Base-by-base conservation (phyloP, 2,113 vertebrate genomes). In the Pogonocichla stellata region DNA sequence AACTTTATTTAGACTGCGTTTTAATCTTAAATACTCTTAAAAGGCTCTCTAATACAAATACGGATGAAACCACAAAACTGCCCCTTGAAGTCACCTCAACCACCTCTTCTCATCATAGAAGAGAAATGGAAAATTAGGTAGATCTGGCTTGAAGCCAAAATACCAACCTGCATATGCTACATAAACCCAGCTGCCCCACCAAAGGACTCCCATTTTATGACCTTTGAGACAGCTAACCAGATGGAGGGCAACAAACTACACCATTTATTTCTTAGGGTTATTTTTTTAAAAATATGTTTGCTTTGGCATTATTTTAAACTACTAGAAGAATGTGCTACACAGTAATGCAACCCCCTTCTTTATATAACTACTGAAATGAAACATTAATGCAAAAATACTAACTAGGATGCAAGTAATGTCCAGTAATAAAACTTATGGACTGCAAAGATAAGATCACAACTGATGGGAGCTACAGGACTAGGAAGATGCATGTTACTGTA, bases 161-260 rank as follows among this genome's bases (percentile, higher is more conserved):
- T 70, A 98, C 96, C 96, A 96, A 95, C 94, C 88, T 95, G 92
- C 64, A 95, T 97, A 96, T 43, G 78, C 86, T 96, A 94, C 96
- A 96, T 95, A 98, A 98, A 98, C 88, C 81, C 97, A 97, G 95
- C 94, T 97, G 97, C 95, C 90, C 83, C 82, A 72, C 86, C 19
- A 29, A 90, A 97, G 90, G 77, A 97, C 64, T 77, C 91, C 86
- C 6, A 10, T 93, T 97, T 97, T 93, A 97, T 80, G 96, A 96
- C 97, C 96, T 96, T 85, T 31, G 50, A 95, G 94, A 92, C 80
- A 96, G 86, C 86, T 92, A 95, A 86, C 93, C 92, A 93, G 64
- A 97, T 65, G 94, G 93, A 97, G 89, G 95, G 85, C 77, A 95
- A 95, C 92, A 97, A 93, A 95, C 79, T 78, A 89, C 56, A 82